These are phyloP conservation scores for Chaunax sp. DNA, from an alignment of 2,797 vertebrate species.

Conservation along the genomic window DNA sequence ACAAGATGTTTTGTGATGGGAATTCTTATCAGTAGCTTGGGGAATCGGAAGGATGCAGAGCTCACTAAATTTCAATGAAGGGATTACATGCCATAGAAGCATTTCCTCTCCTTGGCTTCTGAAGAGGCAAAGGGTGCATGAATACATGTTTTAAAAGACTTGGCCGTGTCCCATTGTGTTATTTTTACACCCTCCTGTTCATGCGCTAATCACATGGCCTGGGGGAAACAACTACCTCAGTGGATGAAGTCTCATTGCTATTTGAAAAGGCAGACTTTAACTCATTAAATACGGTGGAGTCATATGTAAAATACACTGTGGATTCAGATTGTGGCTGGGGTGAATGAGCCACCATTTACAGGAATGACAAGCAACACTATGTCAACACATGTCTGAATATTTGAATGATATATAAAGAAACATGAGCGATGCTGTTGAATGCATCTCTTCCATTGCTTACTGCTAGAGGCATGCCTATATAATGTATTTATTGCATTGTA, in stretches of 20 bases:
- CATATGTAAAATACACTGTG: slow-evolving; percentile 42
- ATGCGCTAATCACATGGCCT: slow-evolving; percentile 51
- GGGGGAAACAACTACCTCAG: slow-evolving; percentile 54
- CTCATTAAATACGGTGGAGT: slow-evolving; percentile 53
- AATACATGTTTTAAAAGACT: slow-evolving; percentile 52
- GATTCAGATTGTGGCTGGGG: slow-evolving; percentile 32
- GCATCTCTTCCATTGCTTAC: slow-evolving; percentile 15
- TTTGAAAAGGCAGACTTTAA: slow-evolving; percentile 39
- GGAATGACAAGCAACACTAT: slow-evolving; percentile 38
- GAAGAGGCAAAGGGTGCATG: slow-evolving; percentile 51
- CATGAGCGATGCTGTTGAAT: slow-evolving; percentile 1
- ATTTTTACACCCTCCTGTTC: slow-evolving; percentile 61
- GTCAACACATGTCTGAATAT: slow-evolving; percentile 28
- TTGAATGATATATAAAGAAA: slow-evolving; percentile 35
- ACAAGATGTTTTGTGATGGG: slow-evolving; percentile 64
- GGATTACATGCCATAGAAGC: slow-evolving; percentile 33
- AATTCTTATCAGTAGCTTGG: slow-evolving; percentile 54
- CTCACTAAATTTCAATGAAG: slow-evolving; percentile 46
- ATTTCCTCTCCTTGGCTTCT: slow-evolving; percentile 53
- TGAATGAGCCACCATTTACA: slow-evolving; percentile 30
- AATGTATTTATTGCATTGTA: slow-evolving; percentile 37
- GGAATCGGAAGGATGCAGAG: slow-evolving; percentile 30
- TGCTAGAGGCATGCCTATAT: slow-evolving; percentile 30
- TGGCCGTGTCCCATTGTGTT: slow-evolving; percentile 48
- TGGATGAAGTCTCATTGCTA: slow-evolving; percentile 49